Conservation (phyloP, 1,140 invertebrate genomes). For the Stenopsyche tienmushanensis region DNA sequence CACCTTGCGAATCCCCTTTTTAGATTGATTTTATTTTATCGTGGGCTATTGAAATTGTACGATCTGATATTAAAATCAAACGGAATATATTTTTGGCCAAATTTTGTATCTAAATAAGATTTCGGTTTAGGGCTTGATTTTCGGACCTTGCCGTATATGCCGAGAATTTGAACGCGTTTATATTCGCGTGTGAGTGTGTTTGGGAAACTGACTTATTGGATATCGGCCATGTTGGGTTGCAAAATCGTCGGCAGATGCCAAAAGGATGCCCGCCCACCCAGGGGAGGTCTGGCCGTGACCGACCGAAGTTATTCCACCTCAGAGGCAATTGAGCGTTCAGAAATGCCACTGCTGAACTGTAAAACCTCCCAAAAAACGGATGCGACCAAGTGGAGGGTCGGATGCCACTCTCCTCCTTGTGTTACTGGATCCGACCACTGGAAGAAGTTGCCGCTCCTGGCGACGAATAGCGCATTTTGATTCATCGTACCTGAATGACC, state of each 20-base stretch:
- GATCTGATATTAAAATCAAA: too few species aligned
- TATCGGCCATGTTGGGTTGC: slow-evolving; percentile 3
- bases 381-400: neutral
- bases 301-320: slow-evolving; percentile 30
- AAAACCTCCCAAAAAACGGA: slow-evolving; percentile 3
- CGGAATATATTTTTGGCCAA: too few species aligned
- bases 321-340: slow-evolving; percentile 33
- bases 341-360: slow-evolving; percentile 34
- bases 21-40: too few species aligned
- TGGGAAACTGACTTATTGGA: neutral
- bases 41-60: too few species aligned
- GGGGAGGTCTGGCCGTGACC: slow-evolving; percentile 7
- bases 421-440: neutral
- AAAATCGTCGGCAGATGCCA: slow-evolving; percentile 13
- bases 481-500: neutral
- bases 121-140: too few species aligned
- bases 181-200: neutral
- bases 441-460: neutral
- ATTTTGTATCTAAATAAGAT: too few species aligned
- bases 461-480: neutral
- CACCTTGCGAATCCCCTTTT: too few species aligned
- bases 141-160: too few species aligned
- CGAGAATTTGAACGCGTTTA: too few species aligned
- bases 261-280: slow-evolving; percentile 36
- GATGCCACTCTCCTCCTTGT: neutral